Evolutionary conservation across 2,888 invertebrate species (phyloP).

Genomic region (Drosophila fulvimacula): DNA sequence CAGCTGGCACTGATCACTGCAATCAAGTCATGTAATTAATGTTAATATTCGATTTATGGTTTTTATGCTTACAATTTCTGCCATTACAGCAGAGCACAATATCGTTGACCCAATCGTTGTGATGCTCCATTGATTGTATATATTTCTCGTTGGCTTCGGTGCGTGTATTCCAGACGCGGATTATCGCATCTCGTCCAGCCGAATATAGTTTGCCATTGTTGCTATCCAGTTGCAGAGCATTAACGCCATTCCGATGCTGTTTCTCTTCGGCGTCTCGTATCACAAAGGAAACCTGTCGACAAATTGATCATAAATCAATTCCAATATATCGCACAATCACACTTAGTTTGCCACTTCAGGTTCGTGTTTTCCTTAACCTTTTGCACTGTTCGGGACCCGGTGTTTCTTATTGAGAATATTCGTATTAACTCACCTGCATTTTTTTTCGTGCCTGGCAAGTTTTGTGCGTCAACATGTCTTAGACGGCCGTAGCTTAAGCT

Average conservation of each 20-base stretch:
- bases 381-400: constrained; percentile 38
- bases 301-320: not conserved
- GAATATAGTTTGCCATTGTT: constrained; percentile 95
- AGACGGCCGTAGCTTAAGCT: constrained; percentile 44
- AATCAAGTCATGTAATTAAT: not conserved
- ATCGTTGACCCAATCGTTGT: constrained; percentile 99
- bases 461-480: constrained; percentile 85
- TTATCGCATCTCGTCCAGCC: constrained; percentile 96
- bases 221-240: constrained; percentile 97
- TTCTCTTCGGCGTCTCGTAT: constrained; percentile 98
- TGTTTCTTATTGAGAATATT: constrained; percentile 52
- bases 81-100: constrained; percentile 99
- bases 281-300: constrained; percentile 95
- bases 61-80: constrained; percentile 89
- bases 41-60: not conserved
- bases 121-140: constrained; percentile 99
- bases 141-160: constrained; percentile 89
- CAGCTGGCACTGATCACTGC: constrained; percentile 99
- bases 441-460: constrained; percentile 85
- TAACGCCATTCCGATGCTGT: constrained; percentile 97
- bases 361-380: not conserved
- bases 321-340: constrained; percentile 14
- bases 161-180: constrained; percentile 94
- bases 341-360: not conserved
- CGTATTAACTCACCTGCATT: constrained; percentile 85